A percentile compares a stretch with the other conserved stretches of the same genome.
Conservation (phyloP, 2,797 vertebrate genomes). For the Coregonus suidteri region DNA sequence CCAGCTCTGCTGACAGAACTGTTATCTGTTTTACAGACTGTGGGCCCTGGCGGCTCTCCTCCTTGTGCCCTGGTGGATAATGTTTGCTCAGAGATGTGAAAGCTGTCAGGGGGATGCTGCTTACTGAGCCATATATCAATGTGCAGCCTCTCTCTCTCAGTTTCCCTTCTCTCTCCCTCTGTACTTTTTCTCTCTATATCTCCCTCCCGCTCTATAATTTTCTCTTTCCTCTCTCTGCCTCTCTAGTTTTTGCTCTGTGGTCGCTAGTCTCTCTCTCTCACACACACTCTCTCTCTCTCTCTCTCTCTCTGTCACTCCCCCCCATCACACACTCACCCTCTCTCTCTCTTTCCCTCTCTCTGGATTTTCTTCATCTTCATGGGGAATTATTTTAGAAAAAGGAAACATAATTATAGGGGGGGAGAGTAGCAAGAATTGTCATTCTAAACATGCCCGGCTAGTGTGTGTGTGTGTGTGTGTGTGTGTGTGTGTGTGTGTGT, state of each 20-base stretch:
- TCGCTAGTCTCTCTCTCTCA: neutral
- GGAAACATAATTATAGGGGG: conserved; percentile 27
- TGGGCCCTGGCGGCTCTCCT: conserved; percentile 17
- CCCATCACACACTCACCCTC: neutral
- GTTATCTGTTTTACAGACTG: conserved; percentile 32
- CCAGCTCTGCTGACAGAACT: conserved; percentile 20
- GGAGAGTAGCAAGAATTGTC: conserved; percentile 24
- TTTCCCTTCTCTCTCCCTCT: conserved; percentile 1
- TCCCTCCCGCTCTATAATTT: conserved; percentile 8
- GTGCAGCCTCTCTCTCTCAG: conserved; percentile 10
- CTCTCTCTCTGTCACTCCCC: neutral
- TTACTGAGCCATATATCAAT: conserved; percentile 35
- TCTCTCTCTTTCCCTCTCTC: conserved; percentile 11
- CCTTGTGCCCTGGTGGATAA: conserved; percentile 3
- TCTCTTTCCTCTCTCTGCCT: neutral
- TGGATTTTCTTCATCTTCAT: conserved; percentile 23
- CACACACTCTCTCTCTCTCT: neutral
- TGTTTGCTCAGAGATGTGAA: conserved; percentile 44
- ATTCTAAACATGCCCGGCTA: conserved; percentile 26
- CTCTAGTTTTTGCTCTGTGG: neutral
- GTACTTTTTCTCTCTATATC: conserved; percentile 11
- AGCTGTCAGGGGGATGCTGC: conserved; percentile 43
- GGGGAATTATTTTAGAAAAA: conserved; percentile 38
- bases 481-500: conserved; percentile 6
- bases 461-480: conserved; percentile 23